These are phyloP conservation scores for Drepanosiphum platanoidis DNA, from an alignment of 2,888 invertebrate species.

Conservation along the genomic window DNA sequence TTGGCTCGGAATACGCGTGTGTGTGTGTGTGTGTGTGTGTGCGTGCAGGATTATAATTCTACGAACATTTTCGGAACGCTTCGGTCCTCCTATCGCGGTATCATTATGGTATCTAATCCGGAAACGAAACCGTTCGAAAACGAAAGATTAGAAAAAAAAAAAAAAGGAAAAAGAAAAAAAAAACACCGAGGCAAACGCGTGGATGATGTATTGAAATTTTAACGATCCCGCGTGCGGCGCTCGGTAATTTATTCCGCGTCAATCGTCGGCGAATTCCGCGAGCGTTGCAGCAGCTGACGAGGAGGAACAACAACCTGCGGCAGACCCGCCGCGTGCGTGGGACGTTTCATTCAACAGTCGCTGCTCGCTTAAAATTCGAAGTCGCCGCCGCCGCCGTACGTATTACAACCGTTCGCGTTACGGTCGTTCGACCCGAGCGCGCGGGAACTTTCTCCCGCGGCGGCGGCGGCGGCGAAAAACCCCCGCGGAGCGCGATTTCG, in stretches of 20 bases:
- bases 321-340: slow-evolving; percentile 38
- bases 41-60: slow-evolving; percentile 23
- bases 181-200: background rate
- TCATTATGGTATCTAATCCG: slow-evolving; percentile 6
- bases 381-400: background rate
- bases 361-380: background rate
- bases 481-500: background rate
- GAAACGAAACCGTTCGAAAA: background rate
- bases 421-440: background rate
- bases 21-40: no score
- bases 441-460: slow-evolving; percentile 16
- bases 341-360: slow-evolving; percentile 53
- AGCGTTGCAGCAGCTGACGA: background rate
- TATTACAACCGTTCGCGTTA: background rate
- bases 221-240: background rate
- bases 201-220: slow-evolving; percentile 20
- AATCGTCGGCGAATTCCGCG: slow-evolving; percentile 18
- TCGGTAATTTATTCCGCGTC: slow-evolving; percentile 25
- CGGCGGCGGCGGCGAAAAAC: no score
- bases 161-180: no score
- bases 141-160: no score
- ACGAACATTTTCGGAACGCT: background rate
- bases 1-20: slow-evolving; percentile 36
- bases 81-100: background rate
- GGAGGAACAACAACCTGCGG: background rate